Evolutionary conservation across 2,113 vertebrate species (phyloP).

Genomic region (Alectura lathami): DNA sequence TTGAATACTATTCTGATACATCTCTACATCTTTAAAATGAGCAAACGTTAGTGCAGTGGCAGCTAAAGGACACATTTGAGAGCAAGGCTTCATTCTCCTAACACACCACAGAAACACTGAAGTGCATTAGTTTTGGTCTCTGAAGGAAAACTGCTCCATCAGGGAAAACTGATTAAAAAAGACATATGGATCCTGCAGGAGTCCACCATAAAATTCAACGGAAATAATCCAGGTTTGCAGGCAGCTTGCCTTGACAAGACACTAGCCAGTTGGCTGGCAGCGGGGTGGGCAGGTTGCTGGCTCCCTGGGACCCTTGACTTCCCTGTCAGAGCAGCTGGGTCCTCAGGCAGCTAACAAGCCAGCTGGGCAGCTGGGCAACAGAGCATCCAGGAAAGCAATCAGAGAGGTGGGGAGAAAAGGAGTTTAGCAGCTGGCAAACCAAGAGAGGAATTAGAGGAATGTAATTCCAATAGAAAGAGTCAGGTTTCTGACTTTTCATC

Average conservation of each 20-base stretch:
- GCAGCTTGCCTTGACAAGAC: not conserved
- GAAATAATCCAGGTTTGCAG: not conserved
- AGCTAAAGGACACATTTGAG: not conserved
- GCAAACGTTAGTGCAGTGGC: fast-evolving
- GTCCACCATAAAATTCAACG: not conserved
- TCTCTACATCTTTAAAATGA: not conserved
- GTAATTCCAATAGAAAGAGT: not conserved
- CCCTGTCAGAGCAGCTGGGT: not conserved
- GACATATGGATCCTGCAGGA: not conserved
- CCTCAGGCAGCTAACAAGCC: not conserved
- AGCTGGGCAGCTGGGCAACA: not conserved
- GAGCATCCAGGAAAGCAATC: not conserved
- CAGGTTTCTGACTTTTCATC: not conserved
- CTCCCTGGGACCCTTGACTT: not conserved
- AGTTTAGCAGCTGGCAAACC: not conserved
- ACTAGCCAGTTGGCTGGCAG: not conserved
- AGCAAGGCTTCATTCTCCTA: not conserved
- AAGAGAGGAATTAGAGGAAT: not conserved
- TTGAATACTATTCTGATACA: not conserved
- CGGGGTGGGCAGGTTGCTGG: fast-evolving
- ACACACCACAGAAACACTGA: not conserved
- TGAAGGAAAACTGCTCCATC: not conserved
- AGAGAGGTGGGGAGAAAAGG: not conserved
- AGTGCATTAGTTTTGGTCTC: not conserved
- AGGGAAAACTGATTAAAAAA: not conserved